phyloP scores from a whole-genome alignment of 2,888 invertebrate genomes.

The Eledona agricola region DNA sequence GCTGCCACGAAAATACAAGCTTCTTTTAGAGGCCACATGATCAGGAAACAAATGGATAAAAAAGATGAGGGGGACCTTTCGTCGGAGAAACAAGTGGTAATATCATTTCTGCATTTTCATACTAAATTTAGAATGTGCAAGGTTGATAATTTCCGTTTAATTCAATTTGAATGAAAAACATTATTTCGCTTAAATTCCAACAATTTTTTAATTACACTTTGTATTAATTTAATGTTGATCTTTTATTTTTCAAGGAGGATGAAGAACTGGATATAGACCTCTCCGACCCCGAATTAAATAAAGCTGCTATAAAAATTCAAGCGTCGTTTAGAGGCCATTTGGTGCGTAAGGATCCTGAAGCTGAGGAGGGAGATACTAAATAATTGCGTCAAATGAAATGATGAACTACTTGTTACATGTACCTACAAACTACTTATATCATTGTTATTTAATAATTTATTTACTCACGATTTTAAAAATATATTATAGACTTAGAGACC shows the following conservation, averaged over 20 bases:
- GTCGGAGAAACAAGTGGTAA: conserved; percentile 42
- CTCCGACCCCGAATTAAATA: conserved; percentile 85
- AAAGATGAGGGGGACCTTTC: conserved; percentile 50
- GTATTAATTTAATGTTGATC: background rate
- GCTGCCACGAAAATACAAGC: conserved; percentile 93
- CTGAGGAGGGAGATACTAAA: conserved; percentile 28
- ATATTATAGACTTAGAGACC: too few species aligned
- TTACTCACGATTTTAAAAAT: too few species aligned
- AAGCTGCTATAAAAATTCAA: conserved; percentile 92
- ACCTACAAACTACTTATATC: too few species aligned
- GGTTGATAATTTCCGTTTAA: too few species aligned
- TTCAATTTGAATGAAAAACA: too few species aligned
- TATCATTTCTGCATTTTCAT: conserved; percentile 5
- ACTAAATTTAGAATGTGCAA: too few species aligned
- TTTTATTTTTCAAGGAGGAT: conserved; percentile 53
- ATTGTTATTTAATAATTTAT: too few species aligned
- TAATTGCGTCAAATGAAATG: conserved; percentile 15
- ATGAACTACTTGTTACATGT: too few species aligned
- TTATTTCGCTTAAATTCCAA: too few species aligned
- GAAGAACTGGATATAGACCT: conserved; percentile 88
- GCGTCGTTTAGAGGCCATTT: conserved; percentile 92
- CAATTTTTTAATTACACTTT: background rate
- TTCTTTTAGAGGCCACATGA: conserved; percentile 89
- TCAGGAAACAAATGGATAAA: conserved; percentile 72
- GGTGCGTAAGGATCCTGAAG: conserved; percentile 77